Conservation (phyloP, 1,140 invertebrate species). For the Triops cancriformis region DNA sequence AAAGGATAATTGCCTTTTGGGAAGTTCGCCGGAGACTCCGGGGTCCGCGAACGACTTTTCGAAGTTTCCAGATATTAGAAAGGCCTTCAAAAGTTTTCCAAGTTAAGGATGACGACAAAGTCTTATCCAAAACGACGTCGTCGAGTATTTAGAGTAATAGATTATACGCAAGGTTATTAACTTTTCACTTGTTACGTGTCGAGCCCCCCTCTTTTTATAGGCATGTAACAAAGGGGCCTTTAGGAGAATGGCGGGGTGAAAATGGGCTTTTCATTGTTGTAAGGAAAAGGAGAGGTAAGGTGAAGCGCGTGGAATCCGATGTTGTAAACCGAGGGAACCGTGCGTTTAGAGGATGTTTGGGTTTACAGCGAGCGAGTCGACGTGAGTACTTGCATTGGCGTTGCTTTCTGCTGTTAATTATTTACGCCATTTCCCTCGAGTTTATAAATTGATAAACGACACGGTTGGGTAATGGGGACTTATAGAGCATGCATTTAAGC, state of each 20-base stretch:
- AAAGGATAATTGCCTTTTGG: constrained; percentile 2
- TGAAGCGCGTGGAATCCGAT: neutral
- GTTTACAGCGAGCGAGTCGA: neutral
- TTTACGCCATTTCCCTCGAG: neutral
- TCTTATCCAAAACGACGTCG: neutral
- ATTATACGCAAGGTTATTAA: neutral
- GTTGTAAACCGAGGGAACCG: neutral
- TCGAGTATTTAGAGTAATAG: neutral
- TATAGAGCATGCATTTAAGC: neutral
- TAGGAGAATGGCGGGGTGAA: neutral
- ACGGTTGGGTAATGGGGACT: neutral
- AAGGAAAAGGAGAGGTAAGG: neutral
- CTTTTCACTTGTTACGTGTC: neutral
- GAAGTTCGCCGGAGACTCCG: neutral
- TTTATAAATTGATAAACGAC: neutral
- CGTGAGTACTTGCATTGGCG: neutral
- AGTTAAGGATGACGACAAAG: neutral
- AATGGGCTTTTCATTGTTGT: neutral
- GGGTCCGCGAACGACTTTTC: neutral
- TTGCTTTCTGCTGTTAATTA: neutral
- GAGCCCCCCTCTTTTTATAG: neutral
- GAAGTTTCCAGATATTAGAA: neutral
- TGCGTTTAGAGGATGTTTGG: neutral
- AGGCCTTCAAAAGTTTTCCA: neutral
- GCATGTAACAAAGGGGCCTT: neutral